These are phyloP conservation scores for Hemicordylus capensis DNA, from an alignment of 2,113 vertebrate genomes.

Conservation along the genomic window DNA sequence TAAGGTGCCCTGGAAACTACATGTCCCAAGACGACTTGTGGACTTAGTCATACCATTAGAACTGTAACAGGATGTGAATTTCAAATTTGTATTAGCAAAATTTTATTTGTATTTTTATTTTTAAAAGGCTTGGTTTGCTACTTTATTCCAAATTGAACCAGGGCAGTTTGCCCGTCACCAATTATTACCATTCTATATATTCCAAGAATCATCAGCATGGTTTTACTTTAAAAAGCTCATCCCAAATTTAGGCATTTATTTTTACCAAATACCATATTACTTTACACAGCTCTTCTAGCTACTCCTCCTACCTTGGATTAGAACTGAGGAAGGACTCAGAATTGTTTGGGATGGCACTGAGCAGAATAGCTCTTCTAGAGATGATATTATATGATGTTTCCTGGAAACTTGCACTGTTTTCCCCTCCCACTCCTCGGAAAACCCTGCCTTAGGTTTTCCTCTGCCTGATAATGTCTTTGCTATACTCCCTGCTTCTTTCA, in stretches of 20 bases:
- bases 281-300: background rate
- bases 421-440: background rate
- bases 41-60: background rate
- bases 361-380: background rate
- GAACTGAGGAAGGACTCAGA: background rate
- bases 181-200: background rate
- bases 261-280: background rate
- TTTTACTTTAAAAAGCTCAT: too few relatives aligned
- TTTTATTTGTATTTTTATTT: background rate
- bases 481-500: slow-evolving; percentile 41
- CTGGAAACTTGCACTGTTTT: background rate
- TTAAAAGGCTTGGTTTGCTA: background rate
- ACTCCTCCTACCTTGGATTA: background rate
- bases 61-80: background rate
- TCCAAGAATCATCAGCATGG: background rate
- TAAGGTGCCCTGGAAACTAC: background rate
- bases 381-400: background rate
- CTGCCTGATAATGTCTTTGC: slow-evolving; percentile 16
- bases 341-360: background rate
- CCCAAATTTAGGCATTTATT: background rate
- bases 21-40: background rate
- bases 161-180: too few relatives aligned
- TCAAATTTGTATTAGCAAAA: background rate
- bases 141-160: too few relatives aligned
- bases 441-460: slow-evolving; percentile 3